Conservation (phyloP, 1,140 invertebrate species). For the Drosophila willistoni region DNA sequence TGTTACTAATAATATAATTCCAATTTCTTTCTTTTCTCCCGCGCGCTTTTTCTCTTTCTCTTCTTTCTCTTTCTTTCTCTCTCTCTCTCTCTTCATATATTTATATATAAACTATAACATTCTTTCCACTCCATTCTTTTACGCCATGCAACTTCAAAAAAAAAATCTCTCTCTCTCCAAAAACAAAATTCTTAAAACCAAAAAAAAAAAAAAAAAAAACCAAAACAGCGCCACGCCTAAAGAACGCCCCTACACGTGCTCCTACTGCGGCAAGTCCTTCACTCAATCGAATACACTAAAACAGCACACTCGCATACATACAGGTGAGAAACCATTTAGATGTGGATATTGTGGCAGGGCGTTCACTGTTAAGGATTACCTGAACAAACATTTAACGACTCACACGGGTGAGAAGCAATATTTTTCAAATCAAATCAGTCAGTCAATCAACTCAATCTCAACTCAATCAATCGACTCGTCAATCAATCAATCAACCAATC, state of each 20-base stretch:
- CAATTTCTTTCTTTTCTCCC: conserved; percentile 68
- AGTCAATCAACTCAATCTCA: conserved; percentile 73
- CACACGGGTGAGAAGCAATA: conserved; percentile 83
- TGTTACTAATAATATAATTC: conserved; percentile 78
- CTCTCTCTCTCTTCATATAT: conserved; percentile 23
- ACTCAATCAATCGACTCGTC: conserved; percentile 54
- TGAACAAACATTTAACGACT: conserved; percentile 83
- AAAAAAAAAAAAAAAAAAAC: conserved; percentile 15
- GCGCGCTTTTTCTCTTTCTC: conserved; percentile 49
- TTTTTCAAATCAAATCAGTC: conserved; percentile 82
- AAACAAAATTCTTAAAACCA: background rate
- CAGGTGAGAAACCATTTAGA: conserved; percentile 83
- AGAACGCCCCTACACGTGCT: conserved; percentile 86
- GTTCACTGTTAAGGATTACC: conserved; percentile 83
- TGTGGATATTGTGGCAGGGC: conserved; percentile 83
- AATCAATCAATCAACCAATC: conserved; percentile 59
- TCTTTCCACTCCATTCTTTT: conserved; percentile 60
- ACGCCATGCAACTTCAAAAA: conserved; percentile 37
- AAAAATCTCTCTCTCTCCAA: conserved; percentile 1
- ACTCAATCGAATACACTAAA: conserved; percentile 84
- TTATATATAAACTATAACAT: conserved; percentile 42
- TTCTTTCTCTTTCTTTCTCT: conserved; percentile 38
- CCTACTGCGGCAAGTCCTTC: conserved; percentile 89
- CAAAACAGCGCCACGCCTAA: conserved; percentile 78
- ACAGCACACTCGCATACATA: conserved; percentile 83